phyloP scores from a whole-genome alignment of 2,888 invertebrate genomes.

The Galerucella nymphaeae region DNA sequence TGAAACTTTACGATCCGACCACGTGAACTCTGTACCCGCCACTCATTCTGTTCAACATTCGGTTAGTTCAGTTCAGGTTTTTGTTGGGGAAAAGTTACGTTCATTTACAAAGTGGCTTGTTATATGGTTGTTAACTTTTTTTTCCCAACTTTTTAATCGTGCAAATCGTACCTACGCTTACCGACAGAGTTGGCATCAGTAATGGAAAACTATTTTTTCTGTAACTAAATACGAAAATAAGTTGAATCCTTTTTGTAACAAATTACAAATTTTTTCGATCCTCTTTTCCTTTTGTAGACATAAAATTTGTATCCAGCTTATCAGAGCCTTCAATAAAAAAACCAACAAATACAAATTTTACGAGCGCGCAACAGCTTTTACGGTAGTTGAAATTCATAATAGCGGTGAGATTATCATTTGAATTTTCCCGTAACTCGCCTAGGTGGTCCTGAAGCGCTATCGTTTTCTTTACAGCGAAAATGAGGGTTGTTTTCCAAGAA shows the following conservation, averaged over 20 bases:
- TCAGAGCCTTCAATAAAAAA: constrained; percentile 33
- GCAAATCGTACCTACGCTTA: not conserved
- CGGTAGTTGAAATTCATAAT: constrained; percentile 41
- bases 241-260: too few relatives aligned
- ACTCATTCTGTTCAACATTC: constrained; percentile 43
- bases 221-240: not conserved
- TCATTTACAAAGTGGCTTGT: constrained; percentile 39
- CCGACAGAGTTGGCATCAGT: not conserved
- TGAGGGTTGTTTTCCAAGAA: constrained; percentile 53
- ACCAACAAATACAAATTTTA: constrained; percentile 34
- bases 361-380: constrained; percentile 31
- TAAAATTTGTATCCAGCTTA: constrained; percentile 12
- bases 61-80: constrained; percentile 50
- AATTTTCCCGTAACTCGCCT: constrained; percentile 42
- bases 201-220: not conserved
- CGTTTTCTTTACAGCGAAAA: constrained; percentile 51
- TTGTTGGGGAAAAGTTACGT: constrained; percentile 52
- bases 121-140: constrained; percentile 23
- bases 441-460: constrained; percentile 45
- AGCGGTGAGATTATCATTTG: constrained; percentile 38
- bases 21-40: constrained; percentile 51
- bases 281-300: not conserved
- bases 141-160: not conserved
- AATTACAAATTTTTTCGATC: not conserved
- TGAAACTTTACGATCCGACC: constrained; percentile 64